These are phyloP conservation scores for Karalla daura DNA, from an alignment of 2,797 vertebrate species.

Conservation along the genomic window DNA sequence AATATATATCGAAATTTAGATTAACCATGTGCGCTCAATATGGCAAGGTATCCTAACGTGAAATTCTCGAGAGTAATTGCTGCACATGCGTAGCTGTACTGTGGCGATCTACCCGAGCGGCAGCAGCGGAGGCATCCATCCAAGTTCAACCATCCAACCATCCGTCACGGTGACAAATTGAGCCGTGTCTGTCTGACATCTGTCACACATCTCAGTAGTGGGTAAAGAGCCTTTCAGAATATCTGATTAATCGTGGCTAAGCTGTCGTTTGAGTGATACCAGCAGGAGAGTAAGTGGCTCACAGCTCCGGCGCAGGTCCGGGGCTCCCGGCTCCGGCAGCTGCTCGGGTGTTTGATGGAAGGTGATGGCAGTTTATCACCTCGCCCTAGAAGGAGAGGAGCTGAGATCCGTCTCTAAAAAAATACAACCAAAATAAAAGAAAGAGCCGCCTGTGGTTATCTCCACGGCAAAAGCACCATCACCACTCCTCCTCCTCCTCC, in stretches of 20 bases:
- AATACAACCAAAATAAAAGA: not conserved
- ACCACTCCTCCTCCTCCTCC: not conserved
- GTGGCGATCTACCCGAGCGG: conserved; percentile 21
- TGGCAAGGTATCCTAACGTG: no score
- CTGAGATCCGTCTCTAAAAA: conserved; percentile 8
- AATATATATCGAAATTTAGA: no score
- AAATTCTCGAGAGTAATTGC: no score
- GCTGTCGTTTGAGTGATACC: conserved; percentile 78
- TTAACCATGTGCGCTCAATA: no score
- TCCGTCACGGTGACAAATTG: conserved; percentile 76
- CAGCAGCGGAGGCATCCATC: conserved; percentile 46
- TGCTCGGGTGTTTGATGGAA: conserved; percentile 65
- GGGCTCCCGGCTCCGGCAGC: conserved; percentile 58
- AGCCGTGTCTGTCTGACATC: conserved; percentile 74
- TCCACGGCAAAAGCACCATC: conserved; percentile 19
- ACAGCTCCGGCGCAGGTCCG: conserved; percentile 58
- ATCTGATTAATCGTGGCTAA: conserved; percentile 79
- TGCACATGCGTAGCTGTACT: not conserved
- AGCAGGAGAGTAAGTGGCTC: conserved; percentile 71
- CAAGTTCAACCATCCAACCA: conserved; percentile 58
- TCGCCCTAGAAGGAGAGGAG: conserved; percentile 6
- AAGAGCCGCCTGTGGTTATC: conserved; percentile 16
- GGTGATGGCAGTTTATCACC: conserved; percentile 67
- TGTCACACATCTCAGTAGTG: conserved; percentile 71
- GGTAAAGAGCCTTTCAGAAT: conserved; percentile 66